Evolutionary conservation across 2,797 vertebrate species (phyloP), one percentile per base, ranked within the genome.

Genomic region (Prunella strophiata): DNA sequence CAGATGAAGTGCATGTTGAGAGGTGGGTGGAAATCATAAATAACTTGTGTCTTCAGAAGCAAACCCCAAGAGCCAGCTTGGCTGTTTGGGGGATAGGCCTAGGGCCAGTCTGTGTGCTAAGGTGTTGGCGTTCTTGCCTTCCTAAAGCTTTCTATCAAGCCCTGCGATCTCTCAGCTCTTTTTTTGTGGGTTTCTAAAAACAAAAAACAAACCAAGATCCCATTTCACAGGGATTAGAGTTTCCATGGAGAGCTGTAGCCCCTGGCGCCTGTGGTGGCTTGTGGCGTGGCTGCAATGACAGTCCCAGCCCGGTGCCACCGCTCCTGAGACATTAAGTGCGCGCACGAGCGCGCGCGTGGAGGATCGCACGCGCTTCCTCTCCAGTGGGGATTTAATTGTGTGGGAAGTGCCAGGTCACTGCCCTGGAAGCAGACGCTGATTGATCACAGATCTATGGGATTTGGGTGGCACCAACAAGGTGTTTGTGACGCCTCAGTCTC

Each of bases 181-280:
- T 93, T 93, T 94, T 85, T 62, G 32, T 57, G 80, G 22, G 45
- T 82, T 96, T 93, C 88, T 90, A 91, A 36, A 90, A 94, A 82
- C 73, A 94, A 87, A 94, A 87, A 94, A 2, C 58, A 70, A 88
- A 43, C 42, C 16, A 30, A 79, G 83, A 91, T 93, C 85, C 74
- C 50, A 27, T 97, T 94, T 96, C 74, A 70, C 63, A 91, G 67
- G 71, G 89, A 94, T 95, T 91, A 93, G 83, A 88, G 94, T 97
- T 97, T 96, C 96, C 95, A 96, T 82, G 85, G 95, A 90, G 74
- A 97, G 80, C 82, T 67, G 52, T 48, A 93, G 63, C 82, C 92
- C 59, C 72, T 62, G 94, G 95, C 22, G 58, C 84, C 96, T 96
- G 95, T 61, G 85, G 95, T 79, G 65, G 84, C 71, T 74, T 92